phyloP scores from a whole-genome alignment of 2,113 vertebrate species.

The Antechinus flavipes region DNA sequence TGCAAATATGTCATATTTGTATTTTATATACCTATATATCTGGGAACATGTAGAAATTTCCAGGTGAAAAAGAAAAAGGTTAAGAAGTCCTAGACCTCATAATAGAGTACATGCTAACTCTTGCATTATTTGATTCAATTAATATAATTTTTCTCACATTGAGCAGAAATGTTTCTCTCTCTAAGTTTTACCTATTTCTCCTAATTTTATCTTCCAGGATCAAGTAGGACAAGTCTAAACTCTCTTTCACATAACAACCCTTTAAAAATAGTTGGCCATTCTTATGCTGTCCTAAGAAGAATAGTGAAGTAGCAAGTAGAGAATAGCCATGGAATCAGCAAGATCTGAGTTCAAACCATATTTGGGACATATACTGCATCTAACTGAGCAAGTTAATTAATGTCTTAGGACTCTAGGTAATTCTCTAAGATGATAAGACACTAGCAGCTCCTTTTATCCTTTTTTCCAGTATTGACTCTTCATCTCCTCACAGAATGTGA shows the following conservation, averaged over 20 bases:
- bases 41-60: no score
- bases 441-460: not conserved
- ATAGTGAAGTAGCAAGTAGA: not conserved
- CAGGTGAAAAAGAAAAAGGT: no score
- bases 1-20: no score
- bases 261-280: not conserved
- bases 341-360: not conserved
- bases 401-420: not conserved
- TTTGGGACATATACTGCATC: not conserved
- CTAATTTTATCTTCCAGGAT: not conserved
- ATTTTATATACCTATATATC: no score
- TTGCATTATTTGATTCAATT: not conserved
- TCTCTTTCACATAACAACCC: not conserved
- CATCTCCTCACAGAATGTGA: not conserved
- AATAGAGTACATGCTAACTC: not conserved
- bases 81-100: no score
- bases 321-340: not conserved
- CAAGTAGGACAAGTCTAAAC: not conserved
- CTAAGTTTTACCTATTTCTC: not conserved
- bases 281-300: not conserved
- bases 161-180: not conserved
- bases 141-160: not conserved
- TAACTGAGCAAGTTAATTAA: not conserved
- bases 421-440: not conserved
- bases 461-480: not conserved